Base-by-base conservation (phyloP, 2,888 invertebrate species). In the Mythimna albipuncta region DNA sequence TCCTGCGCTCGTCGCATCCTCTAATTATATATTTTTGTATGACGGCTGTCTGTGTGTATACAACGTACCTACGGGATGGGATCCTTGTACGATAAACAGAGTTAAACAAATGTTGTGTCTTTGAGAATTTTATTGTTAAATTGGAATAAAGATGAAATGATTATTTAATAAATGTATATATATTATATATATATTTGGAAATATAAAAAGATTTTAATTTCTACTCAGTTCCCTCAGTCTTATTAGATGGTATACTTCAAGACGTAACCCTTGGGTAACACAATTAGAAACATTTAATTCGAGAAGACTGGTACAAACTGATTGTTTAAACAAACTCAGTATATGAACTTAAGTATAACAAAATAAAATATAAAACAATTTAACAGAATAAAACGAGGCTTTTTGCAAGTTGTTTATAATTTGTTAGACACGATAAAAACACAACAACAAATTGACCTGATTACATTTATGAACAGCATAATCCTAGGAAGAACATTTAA, bases 91-190 rank as follows among this genome's bases (percentile, higher is more conserved):
- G 93, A 89, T 92, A 91, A 92, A 93, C 91, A 93, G 91, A 93
- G 91, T 93, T 94, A 94, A 94, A 92, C 94, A 93, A 92, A 96
- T 96, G 96, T 96, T 96, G 96, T 96, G 94, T 96, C 95, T 96
- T 96, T 96, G 94, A 96, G 91, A 96, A 94, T 94, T 96, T 95
- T 96, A 96, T 96, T 96, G 96, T 96, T 96, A 94, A 95, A 95
- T 95, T 96, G 96, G 95, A 95, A 95, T 95, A 96, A 95, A 95
- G 93, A 95, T 94, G 93, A 96, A 94, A 94, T 94, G 92, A 95
- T 93, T 95, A 96, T 96, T 96, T 94, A 96, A 96, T 96, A 94
- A 95, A 96, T 96, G 95, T 96, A 95, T 95, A 94, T 93, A 93
- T 90, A 89, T 87, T 89, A 90, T 92, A 92, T 94, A 95, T 96